Percentiles rank a stretch among this genome's conserved stretches.
Evolutionary conservation across 2,888 invertebrate genomes (phyloP).

Genomic region (Philopedon plagiatum): DNA sequence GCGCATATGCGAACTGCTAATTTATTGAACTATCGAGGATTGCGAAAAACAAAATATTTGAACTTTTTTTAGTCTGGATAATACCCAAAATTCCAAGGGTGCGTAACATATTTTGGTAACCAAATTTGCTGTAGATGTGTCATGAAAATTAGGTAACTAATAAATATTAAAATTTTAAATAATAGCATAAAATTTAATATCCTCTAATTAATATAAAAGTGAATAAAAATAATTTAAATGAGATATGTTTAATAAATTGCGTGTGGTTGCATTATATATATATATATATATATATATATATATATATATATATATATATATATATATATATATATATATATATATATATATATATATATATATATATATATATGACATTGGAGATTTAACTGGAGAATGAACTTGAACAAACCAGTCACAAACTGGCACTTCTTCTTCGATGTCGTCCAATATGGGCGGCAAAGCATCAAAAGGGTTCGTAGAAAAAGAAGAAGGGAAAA

Average conservation of each 20-base stretch:
- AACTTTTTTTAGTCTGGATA: background rate
- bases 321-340: no score
- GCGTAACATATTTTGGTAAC: slow-evolving; percentile 1
- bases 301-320: no score
- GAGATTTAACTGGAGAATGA: no score
- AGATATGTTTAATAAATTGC: background rate
- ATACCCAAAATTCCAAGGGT: background rate
- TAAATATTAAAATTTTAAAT: background rate
- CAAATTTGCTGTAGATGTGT: background rate
- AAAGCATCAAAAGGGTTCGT: no score
- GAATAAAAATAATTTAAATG: background rate
- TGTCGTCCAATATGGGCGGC: no score
- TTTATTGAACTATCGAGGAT: background rate
- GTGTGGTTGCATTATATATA: no score
- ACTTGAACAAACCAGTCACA: no score
- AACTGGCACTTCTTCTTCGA: no score
- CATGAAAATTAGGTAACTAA: background rate
- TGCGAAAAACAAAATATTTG: background rate
- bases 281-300: no score
- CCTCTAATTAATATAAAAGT: background rate
- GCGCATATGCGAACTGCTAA: background rate
- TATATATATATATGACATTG: no score
- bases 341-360: no score
- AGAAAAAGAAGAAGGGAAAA: no score
- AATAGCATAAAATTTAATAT: background rate